phyloP scores from a whole-genome alignment of 2,888 invertebrate species.

The Lycocerus yunnanus region DNA sequence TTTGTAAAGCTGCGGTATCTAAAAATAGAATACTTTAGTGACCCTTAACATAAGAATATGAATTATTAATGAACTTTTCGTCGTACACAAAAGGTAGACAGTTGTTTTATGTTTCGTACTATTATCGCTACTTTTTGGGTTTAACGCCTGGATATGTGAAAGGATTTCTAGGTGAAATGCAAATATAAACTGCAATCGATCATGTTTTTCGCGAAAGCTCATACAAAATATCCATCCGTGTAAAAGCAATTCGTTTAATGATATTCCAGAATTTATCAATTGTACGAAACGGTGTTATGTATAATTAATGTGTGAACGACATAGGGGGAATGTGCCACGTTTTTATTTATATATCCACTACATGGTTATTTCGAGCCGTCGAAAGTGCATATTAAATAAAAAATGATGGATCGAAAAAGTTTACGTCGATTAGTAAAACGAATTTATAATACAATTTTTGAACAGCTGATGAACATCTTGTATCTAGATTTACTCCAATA shows the following conservation, averaged over 20 bases:
- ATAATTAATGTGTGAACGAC: background rate
- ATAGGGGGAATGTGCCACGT: background rate
- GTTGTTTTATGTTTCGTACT: background rate
- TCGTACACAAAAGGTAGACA: background rate
- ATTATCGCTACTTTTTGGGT: background rate
- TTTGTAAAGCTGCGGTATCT: background rate
- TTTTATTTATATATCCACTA: background rate
- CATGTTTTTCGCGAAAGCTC: background rate
- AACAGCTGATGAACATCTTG: constrained; percentile 21
- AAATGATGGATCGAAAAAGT: background rate
- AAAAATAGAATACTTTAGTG: background rate
- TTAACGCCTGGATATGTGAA: background rate
- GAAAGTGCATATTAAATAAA: background rate
- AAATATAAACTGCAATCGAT: background rate
- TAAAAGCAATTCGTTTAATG: background rate
- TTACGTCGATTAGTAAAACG: background rate
- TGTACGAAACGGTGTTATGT: background rate
- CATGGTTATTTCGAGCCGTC: background rate
- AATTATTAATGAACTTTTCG: background rate
- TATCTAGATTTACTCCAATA: constrained; percentile 22
- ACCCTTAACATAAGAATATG: background rate
- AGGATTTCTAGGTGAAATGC: background rate
- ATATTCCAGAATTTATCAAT: background rate
- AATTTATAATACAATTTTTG: background rate
- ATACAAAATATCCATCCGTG: background rate